phyloP scores from a whole-genome alignment of 2,888 invertebrate species.

The Clostera curtula region DNA sequence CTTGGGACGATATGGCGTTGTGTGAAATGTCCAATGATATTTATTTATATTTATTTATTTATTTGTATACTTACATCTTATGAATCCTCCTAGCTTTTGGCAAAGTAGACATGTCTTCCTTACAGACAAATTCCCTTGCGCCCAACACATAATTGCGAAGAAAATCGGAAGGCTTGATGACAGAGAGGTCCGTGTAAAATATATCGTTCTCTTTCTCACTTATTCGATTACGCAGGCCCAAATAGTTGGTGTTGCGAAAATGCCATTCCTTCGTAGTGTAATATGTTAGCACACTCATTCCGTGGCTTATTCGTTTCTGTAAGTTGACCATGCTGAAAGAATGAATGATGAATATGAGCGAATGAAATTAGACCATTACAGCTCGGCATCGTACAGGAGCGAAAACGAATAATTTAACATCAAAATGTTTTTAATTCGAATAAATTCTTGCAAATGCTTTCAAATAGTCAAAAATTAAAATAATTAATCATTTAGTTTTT shows the following conservation, averaged over 20 bases:
- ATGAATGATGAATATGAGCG: not conserved
- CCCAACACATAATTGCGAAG: slow-evolving; percentile 81
- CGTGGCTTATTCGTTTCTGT: slow-evolving; percentile 77
- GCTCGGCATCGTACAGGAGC: no score
- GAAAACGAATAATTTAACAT: no score
- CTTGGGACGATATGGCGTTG: no score
- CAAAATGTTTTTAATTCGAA: no score
- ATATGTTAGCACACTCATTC: slow-evolving; percentile 81
- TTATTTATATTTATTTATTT: no score
- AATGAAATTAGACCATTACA: no score
- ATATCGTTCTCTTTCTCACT: slow-evolving; percentile 72
- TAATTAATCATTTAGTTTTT: no score
- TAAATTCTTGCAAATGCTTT: no score
- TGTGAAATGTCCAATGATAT: no score
- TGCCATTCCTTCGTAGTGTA: slow-evolving; percentile 90
- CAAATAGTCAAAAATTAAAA: no score
- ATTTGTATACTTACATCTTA: slow-evolving; percentile 74
- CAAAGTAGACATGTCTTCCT: slow-evolving; percentile 85
- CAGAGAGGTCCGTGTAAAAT: slow-evolving; percentile 73
- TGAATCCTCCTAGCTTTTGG: slow-evolving; percentile 81
- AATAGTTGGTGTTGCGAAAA: slow-evolving; percentile 79
- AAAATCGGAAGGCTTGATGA: slow-evolving; percentile 40
- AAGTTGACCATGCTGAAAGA: slow-evolving; percentile 75
- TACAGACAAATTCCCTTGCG: slow-evolving; percentile 84
- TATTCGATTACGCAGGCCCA: slow-evolving; percentile 68